Evolutionary conservation across 2,797 vertebrate genomes (phyloP), one percentile per base, ranked within the genome.

Genomic region (Poeciliopsis turneri): DNA sequence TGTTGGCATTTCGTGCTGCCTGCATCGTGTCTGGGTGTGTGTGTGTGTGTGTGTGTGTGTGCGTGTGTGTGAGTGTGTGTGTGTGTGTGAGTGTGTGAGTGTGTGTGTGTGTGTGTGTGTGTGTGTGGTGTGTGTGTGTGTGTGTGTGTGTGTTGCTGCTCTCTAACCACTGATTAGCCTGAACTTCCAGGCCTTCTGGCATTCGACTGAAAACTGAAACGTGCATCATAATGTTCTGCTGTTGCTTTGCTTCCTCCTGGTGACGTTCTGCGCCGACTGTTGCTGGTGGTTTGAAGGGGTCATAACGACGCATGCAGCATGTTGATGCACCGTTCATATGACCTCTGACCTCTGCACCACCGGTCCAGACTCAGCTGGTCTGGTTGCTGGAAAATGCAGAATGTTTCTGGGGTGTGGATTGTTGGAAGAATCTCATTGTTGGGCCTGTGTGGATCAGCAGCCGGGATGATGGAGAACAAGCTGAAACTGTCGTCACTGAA

Each of bases 181-280:
- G 68, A 86, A 84, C 88, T 92, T 90, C 83, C 82, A 81, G 81
- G 82, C 72, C 78, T 89, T 90, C 90, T 92, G 75, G 74, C 79
- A 80, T 86, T 83, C 83, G 80, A 82, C 69, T 84, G 72, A 85
- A 84, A 90, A 78, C 59, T 84, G 81, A 90, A 84, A 87, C 70
- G 83, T 77, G 75, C 76, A 61, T 69, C 18, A 13, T 86, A 86
- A 91, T 90, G 75, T 80, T 76, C 66, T 76, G 77, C 25, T 80
- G 79, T 82, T 78, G 82, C 84, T 77, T 82, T 74, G 53, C n/a
- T 81, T 88, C 20, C 77, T 75, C 41, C 72, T 80, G 77, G 80
- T 75, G 85, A 33, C 47, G 4, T 47, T 74, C 12, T 49, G 45
- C 64, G 55, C 57, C 73, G 71, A 72, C 49, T 23, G 20, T 82